Conservation (phyloP, 1,140 invertebrate species). For the Drosophila rufa region DNA sequence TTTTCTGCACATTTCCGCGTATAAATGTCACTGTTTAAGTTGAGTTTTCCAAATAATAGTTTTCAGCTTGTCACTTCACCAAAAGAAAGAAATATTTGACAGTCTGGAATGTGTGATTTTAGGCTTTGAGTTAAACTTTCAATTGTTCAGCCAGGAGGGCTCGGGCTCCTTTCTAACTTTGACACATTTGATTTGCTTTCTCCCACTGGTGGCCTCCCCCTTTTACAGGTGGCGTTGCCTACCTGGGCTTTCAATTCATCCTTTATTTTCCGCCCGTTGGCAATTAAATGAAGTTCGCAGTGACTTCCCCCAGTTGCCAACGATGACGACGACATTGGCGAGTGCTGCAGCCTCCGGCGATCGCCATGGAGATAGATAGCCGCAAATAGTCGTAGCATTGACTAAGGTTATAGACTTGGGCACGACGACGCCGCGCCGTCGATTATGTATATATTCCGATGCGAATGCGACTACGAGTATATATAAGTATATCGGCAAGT, state of each 20-base stretch:
- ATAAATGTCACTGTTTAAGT: not conserved
- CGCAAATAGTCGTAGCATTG: constrained; percentile 59
- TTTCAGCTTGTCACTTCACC: not conserved
- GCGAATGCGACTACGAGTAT: constrained; percentile 4
- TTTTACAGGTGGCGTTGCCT: not conserved
- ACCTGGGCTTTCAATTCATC: constrained; percentile 13
- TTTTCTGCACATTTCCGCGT: not conserved
- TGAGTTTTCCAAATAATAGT: not conserved
- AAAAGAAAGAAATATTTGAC: constrained; percentile 3
- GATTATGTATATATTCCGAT: constrained; percentile 13
- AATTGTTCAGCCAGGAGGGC: not conserved
- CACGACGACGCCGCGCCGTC: constrained; percentile 32
- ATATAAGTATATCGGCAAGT: constrained; percentile 7
- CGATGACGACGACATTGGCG: constrained; percentile 62
- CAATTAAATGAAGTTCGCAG: constrained; percentile 47
- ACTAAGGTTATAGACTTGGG: constrained; percentile 75
- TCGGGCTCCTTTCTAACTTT: constrained; percentile 15
- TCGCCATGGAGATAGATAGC: constrained; percentile 51
- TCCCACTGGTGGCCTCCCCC: constrained; percentile 4
- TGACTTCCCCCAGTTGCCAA: constrained; percentile 55
- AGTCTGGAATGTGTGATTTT: constrained; percentile 6
- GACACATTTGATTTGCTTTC: constrained; percentile 36
- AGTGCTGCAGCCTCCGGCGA: constrained; percentile 38
- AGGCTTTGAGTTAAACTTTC: not conserved
- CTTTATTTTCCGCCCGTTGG: constrained; percentile 36